phyloP scores from a whole-genome alignment of 2,888 invertebrate species.

The Cosmia trapezina region DNA sequence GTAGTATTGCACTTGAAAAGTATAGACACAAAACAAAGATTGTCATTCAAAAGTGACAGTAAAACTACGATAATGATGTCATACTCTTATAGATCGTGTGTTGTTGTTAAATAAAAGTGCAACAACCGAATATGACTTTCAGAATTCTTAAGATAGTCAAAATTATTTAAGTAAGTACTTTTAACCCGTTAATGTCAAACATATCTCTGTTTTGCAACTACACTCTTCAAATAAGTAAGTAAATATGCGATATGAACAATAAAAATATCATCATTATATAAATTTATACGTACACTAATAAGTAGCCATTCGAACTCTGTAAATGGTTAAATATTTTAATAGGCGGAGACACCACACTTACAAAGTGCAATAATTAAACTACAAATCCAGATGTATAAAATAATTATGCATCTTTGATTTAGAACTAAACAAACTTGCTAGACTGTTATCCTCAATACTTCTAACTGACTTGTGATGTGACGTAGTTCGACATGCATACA shows the following conservation, averaged over 20 bases:
- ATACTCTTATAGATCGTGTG: conserved; percentile 1
- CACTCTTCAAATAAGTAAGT: conserved; percentile 58
- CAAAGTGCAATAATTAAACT: conserved; percentile 89
- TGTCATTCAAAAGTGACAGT: conserved; percentile 33
- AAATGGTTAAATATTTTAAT: conserved; percentile 89
- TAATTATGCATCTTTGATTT: conserved; percentile 87
- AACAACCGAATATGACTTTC: conserved; percentile 32
- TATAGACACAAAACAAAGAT: conserved; percentile 58
- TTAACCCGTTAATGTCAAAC: conserved; percentile 39
- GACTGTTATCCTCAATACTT: conserved; percentile 76
- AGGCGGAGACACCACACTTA: conserved; percentile 90
- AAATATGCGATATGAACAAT: conserved; percentile 79
- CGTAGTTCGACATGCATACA: conserved; percentile 81
- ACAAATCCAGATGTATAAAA: conserved; percentile 89
- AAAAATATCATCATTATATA: conserved; percentile 83
- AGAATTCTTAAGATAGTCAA: conserved; percentile 31
- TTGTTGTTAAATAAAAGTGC: conserved; percentile 25
- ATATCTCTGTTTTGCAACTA: conserved; percentile 59
- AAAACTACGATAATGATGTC: conserved; percentile 38
- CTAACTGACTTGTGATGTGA: conserved; percentile 85
- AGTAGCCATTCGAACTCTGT: conserved; percentile 87
- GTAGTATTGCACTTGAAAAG: conserved; percentile 54
- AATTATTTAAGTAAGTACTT: conserved; percentile 50
- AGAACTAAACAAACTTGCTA: conserved; percentile 85
- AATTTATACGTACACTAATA: conserved; percentile 88